Evolutionary conservation across 1,140 invertebrate genomes (phyloP).

Genomic region (Phocides pigmalion): DNA sequence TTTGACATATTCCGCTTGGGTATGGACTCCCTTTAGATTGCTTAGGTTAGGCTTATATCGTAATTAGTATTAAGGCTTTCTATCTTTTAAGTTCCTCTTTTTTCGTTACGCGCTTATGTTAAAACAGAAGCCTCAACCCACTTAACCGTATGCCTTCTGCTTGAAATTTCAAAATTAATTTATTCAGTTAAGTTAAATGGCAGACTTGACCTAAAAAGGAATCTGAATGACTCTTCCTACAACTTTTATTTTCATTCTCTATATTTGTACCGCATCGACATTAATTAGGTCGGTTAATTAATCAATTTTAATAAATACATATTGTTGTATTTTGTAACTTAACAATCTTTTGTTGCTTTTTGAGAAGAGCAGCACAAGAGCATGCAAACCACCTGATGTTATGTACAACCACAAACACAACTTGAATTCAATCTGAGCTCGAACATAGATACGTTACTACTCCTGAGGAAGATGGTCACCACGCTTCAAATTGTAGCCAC

Average conservation of each 20-base stretch:
- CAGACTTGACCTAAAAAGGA: constrained; percentile 30
- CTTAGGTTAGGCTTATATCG: background rate
- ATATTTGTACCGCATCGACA: constrained; percentile 3
- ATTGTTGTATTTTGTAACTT: background rate
- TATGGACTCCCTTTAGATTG: no score
- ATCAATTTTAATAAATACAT: background rate
- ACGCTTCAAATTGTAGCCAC: no score
- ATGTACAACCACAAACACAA: no score
- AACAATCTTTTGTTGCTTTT: no score
- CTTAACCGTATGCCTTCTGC: constrained; percentile 22
- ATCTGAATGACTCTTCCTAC: constrained; percentile 19
- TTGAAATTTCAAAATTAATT: constrained; percentile 34
- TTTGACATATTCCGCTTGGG: no score
- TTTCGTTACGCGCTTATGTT: background rate
- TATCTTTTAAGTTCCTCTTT: background rate
- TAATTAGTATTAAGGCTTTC: background rate
- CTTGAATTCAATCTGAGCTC: no score
- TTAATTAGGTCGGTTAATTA: constrained; percentile 7
- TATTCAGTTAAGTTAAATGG: constrained; percentile 31
- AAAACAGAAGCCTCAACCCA: constrained; percentile 10
- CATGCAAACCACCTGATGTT: no score
- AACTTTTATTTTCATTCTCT: constrained; percentile 17
- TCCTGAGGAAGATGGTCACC: no score
- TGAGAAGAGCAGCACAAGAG: no score
- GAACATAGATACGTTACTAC: no score